Percentiles rank a stretch among this genome's conserved stretches.
Conservation (phyloP, 1,140 invertebrate genomes). For the Chelonus insularis region DNA sequence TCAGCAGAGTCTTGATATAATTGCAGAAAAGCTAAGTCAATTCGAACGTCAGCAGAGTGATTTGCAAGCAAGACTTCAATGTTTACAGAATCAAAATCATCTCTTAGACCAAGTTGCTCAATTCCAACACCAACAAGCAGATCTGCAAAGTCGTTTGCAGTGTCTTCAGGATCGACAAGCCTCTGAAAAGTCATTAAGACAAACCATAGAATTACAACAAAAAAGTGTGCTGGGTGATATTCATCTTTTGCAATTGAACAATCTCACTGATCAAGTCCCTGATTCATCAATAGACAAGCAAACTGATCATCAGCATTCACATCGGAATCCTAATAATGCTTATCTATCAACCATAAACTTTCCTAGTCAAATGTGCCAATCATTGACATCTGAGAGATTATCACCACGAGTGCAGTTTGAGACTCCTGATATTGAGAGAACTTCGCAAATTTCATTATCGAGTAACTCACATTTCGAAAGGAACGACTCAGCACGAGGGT, state of each 20-base stretch:
- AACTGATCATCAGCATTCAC: conserved; percentile 44
- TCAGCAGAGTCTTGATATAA: conserved; percentile 53
- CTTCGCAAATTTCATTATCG: conserved; percentile 50
- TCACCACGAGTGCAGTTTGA: conserved; percentile 47
- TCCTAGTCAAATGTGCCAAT: conserved; percentile 41
- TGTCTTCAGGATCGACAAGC: conserved; percentile 45
- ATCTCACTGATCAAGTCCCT: conserved; percentile 40
- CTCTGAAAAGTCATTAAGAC: conserved; percentile 44
- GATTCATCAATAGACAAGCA: conserved; percentile 38
- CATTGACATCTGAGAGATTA: conserved; percentile 45
- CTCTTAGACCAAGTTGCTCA: conserved; percentile 56
- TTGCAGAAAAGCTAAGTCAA: conserved; percentile 54
- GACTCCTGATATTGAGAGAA: conserved; percentile 36
- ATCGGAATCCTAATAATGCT: conserved; percentile 33
- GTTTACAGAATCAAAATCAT: conserved; percentile 56
- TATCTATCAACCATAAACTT: conserved; percentile 29
- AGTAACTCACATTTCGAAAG: conserved; percentile 51
- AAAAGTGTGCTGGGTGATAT: conserved; percentile 35
- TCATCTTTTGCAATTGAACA: conserved; percentile 37
- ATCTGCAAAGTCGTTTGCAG: conserved; percentile 50
- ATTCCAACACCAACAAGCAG: conserved; percentile 50
- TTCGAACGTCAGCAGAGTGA: conserved; percentile 56
- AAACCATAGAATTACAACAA: conserved; percentile 36
- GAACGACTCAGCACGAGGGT: conserved; percentile 38
- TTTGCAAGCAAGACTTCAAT: conserved; percentile 53